Percentiles rank a stretch among this genome's conserved stretches.
Evolutionary conservation across 2,113 vertebrate genomes (phyloP).

Genomic region (Xenopus borealis): DNA sequence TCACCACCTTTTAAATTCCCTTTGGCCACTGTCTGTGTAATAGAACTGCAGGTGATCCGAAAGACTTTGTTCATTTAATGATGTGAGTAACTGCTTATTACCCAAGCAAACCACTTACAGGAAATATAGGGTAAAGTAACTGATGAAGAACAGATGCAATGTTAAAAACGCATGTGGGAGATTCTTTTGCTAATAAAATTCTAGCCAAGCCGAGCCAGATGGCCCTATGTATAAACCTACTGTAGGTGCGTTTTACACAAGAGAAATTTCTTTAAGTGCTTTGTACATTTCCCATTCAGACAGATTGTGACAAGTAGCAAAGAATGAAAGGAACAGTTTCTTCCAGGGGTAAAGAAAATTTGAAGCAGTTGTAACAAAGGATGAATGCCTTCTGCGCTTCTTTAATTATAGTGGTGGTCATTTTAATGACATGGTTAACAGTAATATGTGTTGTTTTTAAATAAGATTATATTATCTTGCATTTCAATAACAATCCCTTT

Average conservation of each 20-base stretch:
- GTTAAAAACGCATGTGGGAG: constrained; percentile 35
- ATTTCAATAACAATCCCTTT: too few species aligned
- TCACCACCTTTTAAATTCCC: constrained; percentile 33
- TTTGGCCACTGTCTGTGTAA: constrained; percentile 32
- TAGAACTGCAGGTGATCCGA: constrained; percentile 43
- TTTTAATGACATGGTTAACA: too few species aligned
- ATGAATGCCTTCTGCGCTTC: too few species aligned
- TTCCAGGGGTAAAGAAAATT: too few species aligned
- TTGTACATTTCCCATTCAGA: constrained; percentile 20
- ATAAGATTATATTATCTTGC: too few species aligned
- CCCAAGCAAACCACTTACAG: constrained; percentile 44
- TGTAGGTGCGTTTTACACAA: constrained; percentile 2
- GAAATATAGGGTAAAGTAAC: constrained; percentile 38
- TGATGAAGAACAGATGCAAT: constrained; percentile 42
- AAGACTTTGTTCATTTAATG: constrained; percentile 47
- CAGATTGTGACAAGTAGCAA: background rate
- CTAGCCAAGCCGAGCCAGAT: constrained; percentile 33
- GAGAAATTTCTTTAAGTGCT: constrained; percentile 9
- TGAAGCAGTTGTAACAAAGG: too few species aligned
- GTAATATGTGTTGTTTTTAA: too few species aligned
- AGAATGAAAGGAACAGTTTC: too few species aligned
- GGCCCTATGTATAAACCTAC: constrained; percentile 23
- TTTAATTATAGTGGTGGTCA: too few species aligned
- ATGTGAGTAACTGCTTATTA: constrained; percentile 48
- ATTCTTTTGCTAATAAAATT: constrained; percentile 41